Conservation (phyloP, 2,888 invertebrate genomes). For the Clivina fossor region DNA sequence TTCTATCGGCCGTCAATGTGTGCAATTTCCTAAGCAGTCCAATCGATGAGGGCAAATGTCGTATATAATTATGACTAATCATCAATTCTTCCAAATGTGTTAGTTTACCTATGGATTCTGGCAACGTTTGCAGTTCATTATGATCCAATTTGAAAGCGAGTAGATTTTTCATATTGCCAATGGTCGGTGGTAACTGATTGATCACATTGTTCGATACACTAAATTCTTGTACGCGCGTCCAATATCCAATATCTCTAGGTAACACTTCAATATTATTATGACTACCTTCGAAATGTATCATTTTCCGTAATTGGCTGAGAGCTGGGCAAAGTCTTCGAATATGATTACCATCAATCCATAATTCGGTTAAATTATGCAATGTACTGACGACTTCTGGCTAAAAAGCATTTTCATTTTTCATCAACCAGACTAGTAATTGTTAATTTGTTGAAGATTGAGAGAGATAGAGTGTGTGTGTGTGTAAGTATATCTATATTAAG, state of each 20-base stretch:
- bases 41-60: conserved; percentile 78
- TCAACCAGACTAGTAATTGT: no score
- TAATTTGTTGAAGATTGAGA: no score
- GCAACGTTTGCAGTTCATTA: conserved; percentile 80
- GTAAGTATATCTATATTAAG: no score
- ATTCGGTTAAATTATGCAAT: conserved; percentile 66
- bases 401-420: no score
- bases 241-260: conserved; percentile 81
- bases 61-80: conserved; percentile 80
- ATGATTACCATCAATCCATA: conserved; percentile 80
- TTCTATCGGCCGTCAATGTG: conserved; percentile 88
- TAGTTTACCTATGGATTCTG: conserved; percentile 82
- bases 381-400: conserved; percentile 77
- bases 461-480: no score
- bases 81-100: conserved; percentile 79
- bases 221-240: conserved; percentile 73
- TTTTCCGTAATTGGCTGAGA: conserved; percentile 68
- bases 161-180: conserved; percentile 77
- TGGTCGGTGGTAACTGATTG: conserved; percentile 71
- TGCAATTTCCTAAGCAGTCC: conserved; percentile 83
- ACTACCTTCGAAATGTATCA: conserved; percentile 77
- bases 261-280: conserved; percentile 79
- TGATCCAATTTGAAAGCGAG: conserved; percentile 86
- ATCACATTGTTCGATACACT: conserved; percentile 82
- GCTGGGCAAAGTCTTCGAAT: conserved; percentile 64